Base-by-base conservation (phyloP, 2,888 invertebrate genomes). In the Patella depressa region DNA sequence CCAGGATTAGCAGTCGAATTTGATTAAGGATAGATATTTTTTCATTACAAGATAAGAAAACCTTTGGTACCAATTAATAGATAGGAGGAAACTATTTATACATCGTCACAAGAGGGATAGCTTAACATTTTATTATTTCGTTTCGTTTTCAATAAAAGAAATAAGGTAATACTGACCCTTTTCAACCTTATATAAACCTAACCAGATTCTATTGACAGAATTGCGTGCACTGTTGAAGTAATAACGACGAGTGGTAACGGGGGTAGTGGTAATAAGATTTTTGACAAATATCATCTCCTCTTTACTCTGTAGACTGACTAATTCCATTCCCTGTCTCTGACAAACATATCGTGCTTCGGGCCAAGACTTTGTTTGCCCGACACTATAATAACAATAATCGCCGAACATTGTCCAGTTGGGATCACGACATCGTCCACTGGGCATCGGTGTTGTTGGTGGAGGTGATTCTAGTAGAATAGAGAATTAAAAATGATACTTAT, bases 331-430 rank as follows among this genome's bases (percentile, higher is more conserved):
- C 17, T n/a, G 54, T 17, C 69, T 65, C 70, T 34, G 54, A 24
- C 78, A 78, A 7, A 73, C 53, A 29, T 70, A 75, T 15, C 76
- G 70, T 17, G 78, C 76, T 45, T 78, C 78, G 1, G 78, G 76
- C 78, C 78, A 78, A 4, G 78, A 76, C 29, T 55, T 70, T 5
- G 17, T 70, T 2, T 19, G 7, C 3, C 12, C 53, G n/a, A 72
- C 54, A 17, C 59, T 59, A 17, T 69, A 65, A 59, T 76, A 78
- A 69, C 78, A 78, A 69, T 70, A 55, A 71, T 78, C 71, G 14
- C 34, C 71, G 15, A 53, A 54, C 14, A 34, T 24, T 3, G 24
- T 14, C 78, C 78, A 78, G 9, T 24, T 12, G 15, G n/a, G 57
- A 71, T 76, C 73, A 11, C 73, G 73, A 45, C 78, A 78, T 53